Evolutionary conservation across 1,140 invertebrate genomes (phyloP), one percentile per base, ranked within the genome.

Genomic region (Acromyrmex charruanus): DNA sequence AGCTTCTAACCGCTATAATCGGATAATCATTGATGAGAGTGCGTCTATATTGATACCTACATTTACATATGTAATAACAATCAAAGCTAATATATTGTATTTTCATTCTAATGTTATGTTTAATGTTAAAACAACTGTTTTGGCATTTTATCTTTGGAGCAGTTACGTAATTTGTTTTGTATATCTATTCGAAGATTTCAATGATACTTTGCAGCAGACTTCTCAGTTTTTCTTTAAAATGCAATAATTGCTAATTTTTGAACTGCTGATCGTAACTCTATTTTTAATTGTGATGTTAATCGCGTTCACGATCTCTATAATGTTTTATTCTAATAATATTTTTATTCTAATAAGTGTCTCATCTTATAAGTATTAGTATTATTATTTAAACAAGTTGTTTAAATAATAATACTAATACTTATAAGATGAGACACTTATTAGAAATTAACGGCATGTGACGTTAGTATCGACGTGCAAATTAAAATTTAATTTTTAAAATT

Each of bases 21-120:
- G 77, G 44, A 65, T 6, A 51, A 49, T 9, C 44, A 79, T 21
- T 79, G 77, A 61, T 25, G 18, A 25, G 28, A 79, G 2, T 79
- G 44, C 28, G 39, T 79, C 4, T 2, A n/a, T 12, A 44, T 53
- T 7, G 44, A 79, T n/a, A n/a, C 21, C 77, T 16, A 12, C 25
- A 79, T 35, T 79, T 66, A 9, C 2, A 53, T 10, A 2, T 79
- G 39, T 80, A n/a, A 79, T 79, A 61, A 51, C 18, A 51, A 25
- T 51, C 3, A 79, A 66, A 79, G 61, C 61, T 3, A 31, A n/a
- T 31, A 53, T 53, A n/a, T 65, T 61, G 18, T 28, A 79, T 16
- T 51, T 65, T 14, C 63, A 9, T 49, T 51, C 77, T 14, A 65
- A 79, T 18, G 18, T 18, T 51, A 51, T 79, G 61, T 35, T 79